Percentiles rank a stretch among this genome's conserved stretches.
Conservation (phyloP, 92 coral and sea anemone genomes). For the Zoanthus sociatus region DNA sequence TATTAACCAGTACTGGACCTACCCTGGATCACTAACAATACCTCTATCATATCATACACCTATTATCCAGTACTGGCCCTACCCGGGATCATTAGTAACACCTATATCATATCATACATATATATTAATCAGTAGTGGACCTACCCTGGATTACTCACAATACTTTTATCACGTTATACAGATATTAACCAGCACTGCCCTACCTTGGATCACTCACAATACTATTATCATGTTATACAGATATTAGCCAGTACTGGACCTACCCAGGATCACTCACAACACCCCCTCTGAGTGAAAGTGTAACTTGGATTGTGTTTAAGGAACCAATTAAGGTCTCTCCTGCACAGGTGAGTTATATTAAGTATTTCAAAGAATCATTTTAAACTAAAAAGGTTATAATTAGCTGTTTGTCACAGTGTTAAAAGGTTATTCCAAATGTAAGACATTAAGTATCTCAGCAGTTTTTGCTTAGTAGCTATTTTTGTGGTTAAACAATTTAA, state of each 20-base stretch:
- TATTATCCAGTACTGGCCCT: too few relatives aligned
- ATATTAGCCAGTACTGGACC: slow-evolving; percentile 31
- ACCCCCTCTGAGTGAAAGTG: slow-evolving; percentile 66
- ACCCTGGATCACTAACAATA: neutral
- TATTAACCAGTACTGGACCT: too few relatives aligned
- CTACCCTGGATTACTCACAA: neutral
- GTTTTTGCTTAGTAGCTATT: too few relatives aligned
- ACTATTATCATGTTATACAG: neutral
- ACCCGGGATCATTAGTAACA: neutral
- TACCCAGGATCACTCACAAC: slow-evolving; percentile 37
- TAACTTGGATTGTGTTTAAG: slow-evolving; percentile 67
- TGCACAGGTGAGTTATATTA: slow-evolving; percentile 38
- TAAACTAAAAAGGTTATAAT: too few relatives aligned
- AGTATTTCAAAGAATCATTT: neutral
- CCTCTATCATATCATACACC: neutral
- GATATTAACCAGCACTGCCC: slow-evolving; percentile 51
- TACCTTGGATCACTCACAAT: slow-evolving; percentile 50
- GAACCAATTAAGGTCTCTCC: slow-evolving; percentile 55
- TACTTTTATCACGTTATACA: neutral
- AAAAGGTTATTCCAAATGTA: too few relatives aligned
- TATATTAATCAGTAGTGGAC: too few relatives aligned
- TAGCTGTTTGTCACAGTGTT: too few relatives aligned
- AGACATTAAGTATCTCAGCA: too few relatives aligned
- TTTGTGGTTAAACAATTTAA: too few relatives aligned
- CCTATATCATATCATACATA: too few relatives aligned